Conservation (phyloP, 2,888 invertebrate species). For the Alloscopus bannaensis region DNA sequence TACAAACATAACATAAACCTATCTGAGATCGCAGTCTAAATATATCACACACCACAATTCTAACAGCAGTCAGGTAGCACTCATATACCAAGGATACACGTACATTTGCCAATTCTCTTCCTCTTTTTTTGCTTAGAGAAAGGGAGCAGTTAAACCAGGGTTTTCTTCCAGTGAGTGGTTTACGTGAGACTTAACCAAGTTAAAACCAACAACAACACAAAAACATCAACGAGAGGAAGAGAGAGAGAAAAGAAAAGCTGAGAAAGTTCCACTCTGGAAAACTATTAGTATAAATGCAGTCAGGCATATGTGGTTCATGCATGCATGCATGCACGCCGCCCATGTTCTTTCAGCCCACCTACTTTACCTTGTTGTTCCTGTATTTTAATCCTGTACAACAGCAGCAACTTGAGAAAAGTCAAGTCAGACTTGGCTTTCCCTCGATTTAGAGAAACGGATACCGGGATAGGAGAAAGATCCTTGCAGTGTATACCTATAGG, state of each 20-base stretch:
- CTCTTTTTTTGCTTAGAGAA: not conserved
- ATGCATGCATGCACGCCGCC: slow-evolving; percentile 44
- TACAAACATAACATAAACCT: not conserved
- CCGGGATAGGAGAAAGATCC: too few species aligned
- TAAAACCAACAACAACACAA: slow-evolving; percentile 33
- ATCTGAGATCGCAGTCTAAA: not conserved
- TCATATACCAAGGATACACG: not conserved
- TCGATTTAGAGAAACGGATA: not conserved
- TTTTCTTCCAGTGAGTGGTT: not conserved
- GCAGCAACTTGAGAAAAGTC: not conserved
- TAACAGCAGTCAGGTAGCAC: not conserved
- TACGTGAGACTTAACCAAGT: slow-evolving; percentile 33
- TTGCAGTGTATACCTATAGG: too few species aligned
- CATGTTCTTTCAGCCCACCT: not conserved
- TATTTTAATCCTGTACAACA: slow-evolving; percentile 31
- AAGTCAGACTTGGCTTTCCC: slow-evolving; percentile 1
- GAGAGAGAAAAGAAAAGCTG: not conserved
- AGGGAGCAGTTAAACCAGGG: slow-evolving; percentile 1
- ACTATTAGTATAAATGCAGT: slow-evolving; percentile 48
- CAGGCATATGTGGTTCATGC: slow-evolving; percentile 55
- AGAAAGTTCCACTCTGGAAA: slow-evolving; percentile 6
- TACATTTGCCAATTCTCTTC: slow-evolving; percentile 26
- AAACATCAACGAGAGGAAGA: not conserved
- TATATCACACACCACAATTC: not conserved
- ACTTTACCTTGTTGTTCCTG: slow-evolving; percentile 21